Evolutionary conservation across 2,888 invertebrate genomes (phyloP).

Genomic region (Diaphora mendica): DNA sequence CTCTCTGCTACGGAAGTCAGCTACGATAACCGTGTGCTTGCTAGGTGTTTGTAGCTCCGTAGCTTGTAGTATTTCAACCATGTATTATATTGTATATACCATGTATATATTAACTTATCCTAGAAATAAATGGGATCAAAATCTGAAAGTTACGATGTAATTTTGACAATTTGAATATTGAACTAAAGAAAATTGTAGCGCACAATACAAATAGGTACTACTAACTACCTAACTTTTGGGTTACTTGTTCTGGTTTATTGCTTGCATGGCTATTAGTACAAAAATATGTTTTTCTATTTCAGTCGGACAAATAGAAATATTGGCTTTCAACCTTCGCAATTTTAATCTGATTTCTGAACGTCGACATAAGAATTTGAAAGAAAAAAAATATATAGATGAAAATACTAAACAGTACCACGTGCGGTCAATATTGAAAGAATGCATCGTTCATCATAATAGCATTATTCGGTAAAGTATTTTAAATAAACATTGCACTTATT

Average conservation of each 20-base stretch:
- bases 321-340: conserved; percentile 78
- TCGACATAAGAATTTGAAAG: conserved; percentile 52
- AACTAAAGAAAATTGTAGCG: background rate
- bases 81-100: too few relatives aligned
- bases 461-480: conserved; percentile 72
- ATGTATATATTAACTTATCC: too few relatives aligned
- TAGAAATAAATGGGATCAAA: background rate
- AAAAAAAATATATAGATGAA: conserved; percentile 44
- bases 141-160: background rate
- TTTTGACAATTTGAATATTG: background rate
- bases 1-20: background rate
- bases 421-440: conserved; percentile 69
- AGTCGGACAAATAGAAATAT: conserved; percentile 84
- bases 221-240: background rate
- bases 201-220: background rate
- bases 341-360: conserved; percentile 71
- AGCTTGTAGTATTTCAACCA: too few relatives aligned
- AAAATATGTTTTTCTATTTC: conserved; percentile 47
- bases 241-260: background rate
- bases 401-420: conserved; percentile 56
- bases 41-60: background rate
- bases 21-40: background rate
- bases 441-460: conserved; percentile 77
- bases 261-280: background rate
- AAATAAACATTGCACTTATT: background rate